Percentiles rank a stretch among this genome's conserved stretches.
These are phyloP conservation scores for Desmophyllum pertusum DNA, from an alignment of 92 coral and sea anemone species.

Conservation along the genomic window DNA sequence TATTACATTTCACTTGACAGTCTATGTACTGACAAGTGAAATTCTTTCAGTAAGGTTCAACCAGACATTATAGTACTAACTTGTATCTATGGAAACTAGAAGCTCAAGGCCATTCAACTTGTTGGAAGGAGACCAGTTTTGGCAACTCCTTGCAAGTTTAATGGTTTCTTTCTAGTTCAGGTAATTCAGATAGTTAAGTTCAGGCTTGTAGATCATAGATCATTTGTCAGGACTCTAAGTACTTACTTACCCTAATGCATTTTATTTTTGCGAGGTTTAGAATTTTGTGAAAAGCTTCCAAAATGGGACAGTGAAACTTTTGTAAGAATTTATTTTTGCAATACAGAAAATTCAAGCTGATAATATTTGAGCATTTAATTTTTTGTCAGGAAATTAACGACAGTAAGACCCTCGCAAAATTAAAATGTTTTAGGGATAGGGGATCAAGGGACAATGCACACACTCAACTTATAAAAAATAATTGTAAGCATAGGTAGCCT, in stretches of 20 bases:
- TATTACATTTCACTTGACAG: slow-evolving; percentile 6
- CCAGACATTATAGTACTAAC: neutral
- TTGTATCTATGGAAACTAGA: neutral
- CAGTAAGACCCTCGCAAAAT: neutral
- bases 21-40: neutral
- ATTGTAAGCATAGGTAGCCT: neutral
- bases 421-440: neutral
- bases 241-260: slow-evolving; percentile 2
- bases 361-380: neutral
- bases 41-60: neutral
- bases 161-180: slow-evolving; percentile 3
- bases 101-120: slow-evolving; percentile 2
- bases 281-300: neutral
- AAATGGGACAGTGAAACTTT: neutral
- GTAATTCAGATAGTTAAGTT: neutral
- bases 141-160: neutral
- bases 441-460: slow-evolving; percentile 16
- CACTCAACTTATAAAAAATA: neutral
- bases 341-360: neutral
- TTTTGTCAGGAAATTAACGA: neutral
- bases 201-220: neutral
- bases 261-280: neutral
- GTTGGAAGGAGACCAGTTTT: neutral
- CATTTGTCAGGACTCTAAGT: slow-evolving; percentile 1
- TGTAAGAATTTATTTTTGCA: neutral